A percentile compares a stretch with the other conserved stretches of the same genome.
Evolutionary conservation across 2,797 vertebrate species (phyloP).

Genomic region (Perodicticus potto): DNA sequence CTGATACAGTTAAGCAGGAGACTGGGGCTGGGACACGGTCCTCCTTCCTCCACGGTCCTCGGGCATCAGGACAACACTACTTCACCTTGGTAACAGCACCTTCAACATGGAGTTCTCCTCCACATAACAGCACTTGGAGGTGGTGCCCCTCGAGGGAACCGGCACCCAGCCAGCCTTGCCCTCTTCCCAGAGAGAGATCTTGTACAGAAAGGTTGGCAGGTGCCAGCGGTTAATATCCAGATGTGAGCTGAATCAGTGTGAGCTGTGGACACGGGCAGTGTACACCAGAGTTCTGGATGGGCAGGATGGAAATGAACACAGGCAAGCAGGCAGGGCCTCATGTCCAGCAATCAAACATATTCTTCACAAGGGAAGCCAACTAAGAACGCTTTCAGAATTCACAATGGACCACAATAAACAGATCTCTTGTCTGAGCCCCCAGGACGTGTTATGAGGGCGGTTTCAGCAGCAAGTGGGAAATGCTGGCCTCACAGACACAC

Average conservation of each 20-base stretch:
- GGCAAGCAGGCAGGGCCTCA: too few relatives aligned
- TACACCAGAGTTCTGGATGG: not conserved
- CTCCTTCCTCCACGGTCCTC: too few relatives aligned
- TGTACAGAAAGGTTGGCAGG: not conserved
- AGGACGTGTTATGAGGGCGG: not conserved
- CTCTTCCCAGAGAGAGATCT: not conserved
- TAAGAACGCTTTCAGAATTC: not conserved
- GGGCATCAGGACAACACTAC: too few relatives aligned
- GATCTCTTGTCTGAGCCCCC: not conserved
- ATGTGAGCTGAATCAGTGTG: too few relatives aligned
- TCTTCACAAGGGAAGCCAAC: not conserved
- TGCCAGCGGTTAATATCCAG: not conserved
- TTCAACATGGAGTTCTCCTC: too few relatives aligned
- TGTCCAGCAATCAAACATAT: fast-evolving
- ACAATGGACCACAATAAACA: not conserved
- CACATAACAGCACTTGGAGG: too few relatives aligned
- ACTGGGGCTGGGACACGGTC: too few relatives aligned
- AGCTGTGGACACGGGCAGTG: too few relatives aligned
- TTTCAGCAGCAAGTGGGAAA: not conserved
- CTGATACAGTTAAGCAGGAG: too few relatives aligned
- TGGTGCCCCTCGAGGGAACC: too few relatives aligned
- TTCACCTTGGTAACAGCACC: too few relatives aligned
- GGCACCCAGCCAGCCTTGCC: too few relatives aligned
- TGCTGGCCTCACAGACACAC: not conserved
- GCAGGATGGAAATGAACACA: not conserved